Conservation (phyloP, 1,140 invertebrate species). For the Drosophila melanica region DNA sequence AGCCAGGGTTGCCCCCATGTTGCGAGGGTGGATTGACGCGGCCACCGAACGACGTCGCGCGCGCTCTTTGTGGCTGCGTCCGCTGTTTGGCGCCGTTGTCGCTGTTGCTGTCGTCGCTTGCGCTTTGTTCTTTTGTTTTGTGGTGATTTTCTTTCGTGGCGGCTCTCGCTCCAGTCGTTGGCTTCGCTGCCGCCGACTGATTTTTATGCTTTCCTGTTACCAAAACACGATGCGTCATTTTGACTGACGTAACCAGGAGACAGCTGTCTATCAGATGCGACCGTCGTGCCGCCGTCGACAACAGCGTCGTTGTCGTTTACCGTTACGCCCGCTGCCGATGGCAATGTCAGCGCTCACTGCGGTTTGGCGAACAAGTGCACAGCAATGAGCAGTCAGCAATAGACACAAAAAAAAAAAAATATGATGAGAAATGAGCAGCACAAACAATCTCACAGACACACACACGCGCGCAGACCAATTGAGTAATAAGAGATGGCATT, state of each 20-base stretch:
- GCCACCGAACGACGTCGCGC: slow-evolving; percentile 31
- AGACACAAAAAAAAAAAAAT: slow-evolving; percentile 11
- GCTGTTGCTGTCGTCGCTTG: slow-evolving; percentile 30
- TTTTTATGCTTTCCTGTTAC: slow-evolving; percentile 83
- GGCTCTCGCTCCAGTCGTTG: slow-evolving; percentile 49
- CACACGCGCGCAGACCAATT: not conserved
- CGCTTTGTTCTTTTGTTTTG: slow-evolving; percentile 72
- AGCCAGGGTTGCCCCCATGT: slow-evolving; percentile 21
- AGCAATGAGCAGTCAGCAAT: slow-evolving; percentile 51
- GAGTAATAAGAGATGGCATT: not conserved
- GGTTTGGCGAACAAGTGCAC: slow-evolving; percentile 79
- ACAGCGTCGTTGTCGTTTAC: slow-evolving; percentile 52
- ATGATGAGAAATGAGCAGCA: slow-evolving; percentile 13
- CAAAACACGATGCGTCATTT: slow-evolving; percentile 84
- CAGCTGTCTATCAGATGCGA: slow-evolving; percentile 83
- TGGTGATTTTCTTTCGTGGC: slow-evolving; percentile 68
- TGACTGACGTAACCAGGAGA: slow-evolving; percentile 84
- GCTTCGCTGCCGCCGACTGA: slow-evolving; percentile 26
- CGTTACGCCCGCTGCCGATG: slow-evolving; percentile 75
- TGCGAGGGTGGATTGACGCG: slow-evolving; percentile 51
- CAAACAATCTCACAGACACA: slow-evolving; percentile 7
- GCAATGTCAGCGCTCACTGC: slow-evolving; percentile 75
- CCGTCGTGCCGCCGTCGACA: slow-evolving; percentile 44
- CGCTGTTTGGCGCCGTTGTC: slow-evolving; percentile 10
- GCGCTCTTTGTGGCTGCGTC: slow-evolving; percentile 23